Evolutionary conservation across 2,113 vertebrate genomes (phyloP).

Genomic region (Proteles cristata): DNA sequence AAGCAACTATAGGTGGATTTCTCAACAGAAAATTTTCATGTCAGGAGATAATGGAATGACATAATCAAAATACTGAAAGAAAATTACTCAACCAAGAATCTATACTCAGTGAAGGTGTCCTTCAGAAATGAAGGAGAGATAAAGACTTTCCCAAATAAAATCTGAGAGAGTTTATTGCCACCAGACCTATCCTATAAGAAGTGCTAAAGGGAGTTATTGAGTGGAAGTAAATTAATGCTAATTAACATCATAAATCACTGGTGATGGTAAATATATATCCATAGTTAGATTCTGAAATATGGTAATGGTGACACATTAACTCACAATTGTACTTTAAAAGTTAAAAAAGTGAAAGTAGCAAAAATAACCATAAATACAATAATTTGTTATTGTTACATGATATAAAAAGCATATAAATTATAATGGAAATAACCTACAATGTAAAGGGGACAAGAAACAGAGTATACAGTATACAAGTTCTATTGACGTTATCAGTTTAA

Average conservation of each 20-base stretch:
- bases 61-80: not conserved
- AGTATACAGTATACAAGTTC: not conserved
- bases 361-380: not conserved
- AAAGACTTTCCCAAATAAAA: not conserved
- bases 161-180: not conserved
- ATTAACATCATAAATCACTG: not conserved
- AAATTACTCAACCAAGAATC: not conserved
- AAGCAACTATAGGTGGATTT: not conserved
- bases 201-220: not conserved
- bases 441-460: not conserved
- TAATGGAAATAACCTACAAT: not conserved
- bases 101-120: not conserved
- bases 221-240: not conserved
- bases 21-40: not conserved
- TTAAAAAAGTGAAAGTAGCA: not conserved
- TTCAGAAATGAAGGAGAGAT: not conserved
- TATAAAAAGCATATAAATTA: not conserved
- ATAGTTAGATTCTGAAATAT: not conserved
- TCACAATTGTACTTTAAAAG: not conserved
- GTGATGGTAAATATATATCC: not conserved
- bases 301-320: not conserved
- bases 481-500: not conserved
- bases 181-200: not conserved
- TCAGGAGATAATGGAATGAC: not conserved
- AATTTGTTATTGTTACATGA: not conserved